Conservation (phyloP, 2,797 vertebrate species). For the Periophthalmus magnuspinnatus region DNA sequence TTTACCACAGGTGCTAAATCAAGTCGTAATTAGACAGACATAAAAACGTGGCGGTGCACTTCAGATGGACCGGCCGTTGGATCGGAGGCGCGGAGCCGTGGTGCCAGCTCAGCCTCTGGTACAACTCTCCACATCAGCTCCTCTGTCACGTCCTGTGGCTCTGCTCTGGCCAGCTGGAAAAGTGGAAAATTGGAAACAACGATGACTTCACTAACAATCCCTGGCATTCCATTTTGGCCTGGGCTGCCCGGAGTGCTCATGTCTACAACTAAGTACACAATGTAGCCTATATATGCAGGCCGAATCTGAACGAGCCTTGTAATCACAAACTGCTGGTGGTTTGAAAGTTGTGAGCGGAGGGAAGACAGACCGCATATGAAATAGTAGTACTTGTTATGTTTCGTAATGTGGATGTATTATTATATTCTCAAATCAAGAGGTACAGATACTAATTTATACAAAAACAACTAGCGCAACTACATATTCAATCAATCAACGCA, state of each 20-base stretch:
- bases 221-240: constrained; percentile 65
- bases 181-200: constrained; percentile 76
- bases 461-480: neutral
- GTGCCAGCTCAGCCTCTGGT: constrained; percentile 39
- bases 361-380: neutral
- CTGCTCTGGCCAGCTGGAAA: constrained; percentile 68
- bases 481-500: neutral
- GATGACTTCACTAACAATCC: constrained; percentile 67
- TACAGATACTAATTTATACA: neutral
- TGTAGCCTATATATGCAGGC: constrained; percentile 11
- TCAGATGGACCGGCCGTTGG: constrained; percentile 55
- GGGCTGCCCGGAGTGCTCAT: constrained; percentile 55
- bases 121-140: constrained; percentile 50
- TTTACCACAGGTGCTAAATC: too few relatives aligned
- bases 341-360: neutral
- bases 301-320: constrained; percentile 27
- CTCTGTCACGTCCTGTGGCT: constrained; percentile 58
- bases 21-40: too few relatives aligned
- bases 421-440: neutral
- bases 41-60: neutral
- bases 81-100: constrained; percentile 46
- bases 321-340: neutral
- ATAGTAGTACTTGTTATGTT: neutral
- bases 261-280: constrained; percentile 55
- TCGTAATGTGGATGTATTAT: neutral